A percentile compares a stretch with the other conserved stretches of the same genome.
Evolutionary conservation across 2,797 vertebrate genomes (phyloP).

Genomic region (Myotis planiceps): DNA sequence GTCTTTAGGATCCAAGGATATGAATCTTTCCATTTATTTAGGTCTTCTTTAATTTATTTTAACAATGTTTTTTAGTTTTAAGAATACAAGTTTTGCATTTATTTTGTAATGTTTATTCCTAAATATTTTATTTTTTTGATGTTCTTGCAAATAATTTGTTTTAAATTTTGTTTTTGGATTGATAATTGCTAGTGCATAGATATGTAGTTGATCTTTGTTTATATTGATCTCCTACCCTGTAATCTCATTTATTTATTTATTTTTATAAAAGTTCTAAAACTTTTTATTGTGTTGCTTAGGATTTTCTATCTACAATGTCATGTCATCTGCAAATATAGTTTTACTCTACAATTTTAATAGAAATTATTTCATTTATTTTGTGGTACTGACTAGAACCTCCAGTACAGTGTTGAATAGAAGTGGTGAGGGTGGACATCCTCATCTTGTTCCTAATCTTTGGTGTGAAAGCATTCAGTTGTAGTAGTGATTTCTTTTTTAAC

Average conservation of each 20-base stretch:
- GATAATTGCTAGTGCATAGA: not conserved
- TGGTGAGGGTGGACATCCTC: not conserved
- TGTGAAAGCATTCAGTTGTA: not conserved
- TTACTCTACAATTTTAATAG: not conserved
- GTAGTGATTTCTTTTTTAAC: not conserved
- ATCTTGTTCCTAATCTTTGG: constrained; percentile 11
- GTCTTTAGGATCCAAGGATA: not conserved
- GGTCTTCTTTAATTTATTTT: not conserved
- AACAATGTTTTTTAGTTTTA: not conserved
- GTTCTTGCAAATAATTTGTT: constrained; percentile 21
- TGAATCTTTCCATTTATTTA: constrained; percentile 30
- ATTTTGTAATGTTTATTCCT: constrained; percentile 6
- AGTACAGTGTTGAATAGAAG: not conserved
- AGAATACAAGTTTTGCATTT: not conserved
- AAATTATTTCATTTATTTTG: not conserved
- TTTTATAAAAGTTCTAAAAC: not conserved
- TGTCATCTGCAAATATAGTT: not conserved
- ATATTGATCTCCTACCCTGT: not conserved
- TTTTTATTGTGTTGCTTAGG: not conserved
- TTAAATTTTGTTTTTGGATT: constrained; percentile 11
- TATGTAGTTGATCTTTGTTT: not conserved
- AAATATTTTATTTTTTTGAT: not conserved
- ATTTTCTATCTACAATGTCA: not conserved
- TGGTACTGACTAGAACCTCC: not conserved
- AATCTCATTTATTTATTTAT: not conserved